Conservation (phyloP, 2,888 invertebrate species). For the Cyclophora albipunctata region DNA sequence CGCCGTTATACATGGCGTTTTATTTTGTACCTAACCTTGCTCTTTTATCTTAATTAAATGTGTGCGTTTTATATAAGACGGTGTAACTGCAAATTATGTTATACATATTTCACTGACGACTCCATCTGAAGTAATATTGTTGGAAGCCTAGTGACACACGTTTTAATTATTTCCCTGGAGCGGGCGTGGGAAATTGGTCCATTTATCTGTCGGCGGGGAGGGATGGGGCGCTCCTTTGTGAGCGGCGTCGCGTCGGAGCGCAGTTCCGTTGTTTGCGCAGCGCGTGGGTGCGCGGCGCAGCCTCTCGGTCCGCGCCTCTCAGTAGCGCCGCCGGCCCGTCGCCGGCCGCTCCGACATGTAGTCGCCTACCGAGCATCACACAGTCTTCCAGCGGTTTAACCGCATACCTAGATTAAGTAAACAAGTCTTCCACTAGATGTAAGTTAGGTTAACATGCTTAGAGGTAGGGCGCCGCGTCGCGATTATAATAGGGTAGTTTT, state of each 20-base stretch:
- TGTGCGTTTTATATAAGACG: too few species aligned
- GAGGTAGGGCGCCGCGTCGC: constrained; percentile 66
- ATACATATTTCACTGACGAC: too few species aligned
- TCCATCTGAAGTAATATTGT: too few species aligned
- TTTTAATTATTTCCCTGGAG: constrained; percentile 9
- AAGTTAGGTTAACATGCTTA: constrained; percentile 64
- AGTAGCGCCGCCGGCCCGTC: constrained; percentile 69
- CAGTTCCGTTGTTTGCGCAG: constrained; percentile 67
- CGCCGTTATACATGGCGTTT: too few species aligned
- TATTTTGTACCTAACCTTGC: too few species aligned
- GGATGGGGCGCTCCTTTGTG: constrained; percentile 35
- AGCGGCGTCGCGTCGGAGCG: constrained; percentile 28
- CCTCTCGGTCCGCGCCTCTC: constrained; percentile 26
- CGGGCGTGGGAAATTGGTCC: constrained; percentile 3
- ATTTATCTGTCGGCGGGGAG: constrained; percentile 23
- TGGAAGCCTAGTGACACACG: background rate
- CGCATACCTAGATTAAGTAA: constrained; percentile 58
- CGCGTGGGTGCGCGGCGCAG: constrained; percentile 56
- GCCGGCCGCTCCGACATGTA: constrained; percentile 65
- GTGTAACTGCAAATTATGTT: too few species aligned
- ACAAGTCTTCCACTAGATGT: constrained; percentile 72
- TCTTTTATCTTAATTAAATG: too few species aligned
- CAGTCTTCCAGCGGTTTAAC: constrained; percentile 59
- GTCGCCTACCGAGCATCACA: constrained; percentile 39
- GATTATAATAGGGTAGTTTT: constrained; percentile 78